Conservation (phyloP, 1,140 invertebrate genomes). For the Popillia japonica region DNA sequence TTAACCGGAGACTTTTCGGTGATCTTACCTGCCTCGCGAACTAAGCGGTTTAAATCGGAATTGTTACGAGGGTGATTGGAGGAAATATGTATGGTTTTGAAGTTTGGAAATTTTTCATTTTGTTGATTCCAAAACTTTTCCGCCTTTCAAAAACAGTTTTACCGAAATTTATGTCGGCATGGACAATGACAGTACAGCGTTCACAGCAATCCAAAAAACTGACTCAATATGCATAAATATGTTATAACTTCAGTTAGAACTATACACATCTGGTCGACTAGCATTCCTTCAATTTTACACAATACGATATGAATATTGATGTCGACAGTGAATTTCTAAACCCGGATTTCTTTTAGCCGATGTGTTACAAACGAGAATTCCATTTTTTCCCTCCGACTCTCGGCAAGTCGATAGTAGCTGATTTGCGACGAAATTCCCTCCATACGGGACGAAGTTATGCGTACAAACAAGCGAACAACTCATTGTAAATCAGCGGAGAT, state of each 20-base stretch:
- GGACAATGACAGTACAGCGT: too few species aligned
- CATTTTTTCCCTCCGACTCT: not conserved
- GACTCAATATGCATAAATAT: too few species aligned
- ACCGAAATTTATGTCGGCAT: too few species aligned
- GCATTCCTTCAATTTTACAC: not conserved
- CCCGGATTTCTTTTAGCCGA: not conserved
- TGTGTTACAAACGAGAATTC: not conserved
- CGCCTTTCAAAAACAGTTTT: too few species aligned
- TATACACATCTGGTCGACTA: not conserved
- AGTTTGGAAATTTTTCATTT: too few species aligned
- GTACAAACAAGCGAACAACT: not conserved
- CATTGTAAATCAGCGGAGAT: slow-evolving; percentile 18
- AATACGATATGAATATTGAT: not conserved
- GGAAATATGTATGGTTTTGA: not conserved
- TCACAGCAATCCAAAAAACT: too few species aligned
- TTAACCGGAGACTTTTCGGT: slow-evolving; percentile 18
- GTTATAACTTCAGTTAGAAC: too few species aligned
- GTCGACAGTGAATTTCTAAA: slow-evolving; percentile 7
- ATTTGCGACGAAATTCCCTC: slow-evolving; percentile 17
- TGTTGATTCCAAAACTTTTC: too few species aligned
- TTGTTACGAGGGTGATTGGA: not conserved
- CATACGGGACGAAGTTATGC: not conserved
- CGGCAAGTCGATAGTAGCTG: not conserved
- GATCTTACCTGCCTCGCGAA: not conserved
- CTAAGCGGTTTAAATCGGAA: not conserved